phyloP scores from a whole-genome alignment of 2,888 invertebrate genomes.

The Drosophila mulleri region DNA sequence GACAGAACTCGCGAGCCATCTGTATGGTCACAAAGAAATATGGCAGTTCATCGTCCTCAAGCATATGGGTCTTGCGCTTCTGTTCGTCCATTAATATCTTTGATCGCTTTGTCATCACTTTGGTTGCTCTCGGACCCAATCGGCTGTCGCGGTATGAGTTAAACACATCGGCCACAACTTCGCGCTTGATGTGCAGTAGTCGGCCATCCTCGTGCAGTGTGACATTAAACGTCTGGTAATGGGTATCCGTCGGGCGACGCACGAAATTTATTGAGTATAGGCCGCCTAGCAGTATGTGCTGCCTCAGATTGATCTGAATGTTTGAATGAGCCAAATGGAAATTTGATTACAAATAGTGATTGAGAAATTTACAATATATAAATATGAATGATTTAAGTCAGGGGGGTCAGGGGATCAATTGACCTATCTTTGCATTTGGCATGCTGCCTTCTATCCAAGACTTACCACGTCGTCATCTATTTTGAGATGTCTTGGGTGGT shows the following conservation, averaged over 20 bases:
- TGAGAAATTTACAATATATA: not conserved
- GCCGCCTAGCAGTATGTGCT: conserved; percentile 79
- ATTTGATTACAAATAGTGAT: too few species aligned
- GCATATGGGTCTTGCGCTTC: not conserved
- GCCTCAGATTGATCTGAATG: conserved; percentile 79
- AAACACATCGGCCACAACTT: conserved; percentile 41
- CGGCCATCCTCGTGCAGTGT: conserved; percentile 70
- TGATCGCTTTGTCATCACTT: not conserved
- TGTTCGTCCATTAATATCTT: conserved; percentile 14
- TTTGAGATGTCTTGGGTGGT: conserved; percentile 61
- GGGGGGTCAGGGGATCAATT: not conserved
- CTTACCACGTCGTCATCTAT: conserved; percentile 70
- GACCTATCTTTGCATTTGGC: not conserved
- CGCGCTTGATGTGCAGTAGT: conserved; percentile 45
- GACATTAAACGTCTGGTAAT: conserved; percentile 74
- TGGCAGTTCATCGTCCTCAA: conserved; percentile 48
- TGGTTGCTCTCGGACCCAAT: not conserved
- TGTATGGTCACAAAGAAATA: conserved; percentile 75
- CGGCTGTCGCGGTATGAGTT: not conserved
- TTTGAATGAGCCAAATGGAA: not conserved
- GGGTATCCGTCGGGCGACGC: conserved; percentile 61
- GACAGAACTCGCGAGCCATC: conserved; percentile 69
- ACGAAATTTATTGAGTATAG: conserved; percentile 79
- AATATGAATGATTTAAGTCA: not conserved
- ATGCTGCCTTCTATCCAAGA: not conserved